Conservation (phyloP, 2,797 vertebrate species). For the Glossophaga mutica region DNA sequence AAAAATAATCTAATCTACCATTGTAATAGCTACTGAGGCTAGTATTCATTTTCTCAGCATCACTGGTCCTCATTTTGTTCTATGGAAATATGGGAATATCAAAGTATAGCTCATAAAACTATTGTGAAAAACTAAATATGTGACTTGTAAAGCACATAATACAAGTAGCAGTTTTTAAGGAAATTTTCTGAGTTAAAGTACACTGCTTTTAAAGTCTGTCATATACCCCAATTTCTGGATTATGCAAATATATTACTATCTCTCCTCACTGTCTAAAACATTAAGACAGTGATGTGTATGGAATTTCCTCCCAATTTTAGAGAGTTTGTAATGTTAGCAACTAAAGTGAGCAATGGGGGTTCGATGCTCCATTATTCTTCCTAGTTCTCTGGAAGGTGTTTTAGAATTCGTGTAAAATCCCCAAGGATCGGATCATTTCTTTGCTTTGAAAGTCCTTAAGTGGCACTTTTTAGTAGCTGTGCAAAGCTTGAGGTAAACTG, state of each 20-base stretch:
- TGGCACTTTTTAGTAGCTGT: not conserved
- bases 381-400: not conserved
- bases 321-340: not conserved
- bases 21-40: not conserved
- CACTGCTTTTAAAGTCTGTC: not conserved
- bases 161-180: not conserved
- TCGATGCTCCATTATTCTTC: not conserved
- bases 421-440: not conserved
- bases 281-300: not conserved
- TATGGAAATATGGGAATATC: not conserved
- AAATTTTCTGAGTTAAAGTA: not conserved
- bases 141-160: not conserved
- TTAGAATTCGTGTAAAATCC: not conserved
- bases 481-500: slow-evolving; percentile 5
- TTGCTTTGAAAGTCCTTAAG: slow-evolving; percentile 9
- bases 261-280: not conserved
- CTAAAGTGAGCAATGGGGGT: not conserved
- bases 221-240: not conserved
- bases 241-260: not conserved
- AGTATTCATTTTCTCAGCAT: not conserved
- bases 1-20: not conserved
- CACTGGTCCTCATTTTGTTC: not conserved
- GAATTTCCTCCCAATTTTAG: not conserved
- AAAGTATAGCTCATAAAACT: not conserved
- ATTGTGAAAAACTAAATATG: not conserved